Percentiles rank a stretch among this genome's conserved stretches.
Evolutionary conservation across 2,113 vertebrate species (phyloP).

Genomic region (Aldabrachelys gigantea): DNA sequence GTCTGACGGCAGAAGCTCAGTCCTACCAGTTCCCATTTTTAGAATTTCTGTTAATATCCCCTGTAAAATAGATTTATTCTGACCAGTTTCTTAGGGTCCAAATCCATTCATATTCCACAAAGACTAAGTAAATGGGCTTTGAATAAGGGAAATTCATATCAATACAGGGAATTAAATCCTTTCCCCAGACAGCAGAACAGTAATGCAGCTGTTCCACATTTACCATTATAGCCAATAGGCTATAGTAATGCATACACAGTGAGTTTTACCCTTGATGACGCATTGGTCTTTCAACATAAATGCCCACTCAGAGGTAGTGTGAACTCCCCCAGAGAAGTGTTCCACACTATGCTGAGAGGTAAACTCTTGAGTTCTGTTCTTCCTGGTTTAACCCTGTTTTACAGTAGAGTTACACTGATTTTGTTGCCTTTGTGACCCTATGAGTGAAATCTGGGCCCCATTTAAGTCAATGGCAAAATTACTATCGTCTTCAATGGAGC

Average conservation of each 20-base stretch:
- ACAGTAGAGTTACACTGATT: neutral
- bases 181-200: neutral
- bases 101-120: neutral
- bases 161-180: neutral
- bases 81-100: neutral
- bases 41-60: neutral
- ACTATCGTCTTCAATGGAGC: rapidly evolving
- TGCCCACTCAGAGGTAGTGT: neutral
- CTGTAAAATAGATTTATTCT: neutral
- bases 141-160: neutral
- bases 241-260: neutral
- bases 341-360: neutral
- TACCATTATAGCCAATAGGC: neutral
- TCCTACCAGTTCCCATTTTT: neutral
- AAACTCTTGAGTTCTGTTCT: neutral
- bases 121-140: neutral
- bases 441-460: neutral
- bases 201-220: neutral
- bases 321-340: neutral
- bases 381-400: neutral
- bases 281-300: neutral
- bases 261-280: neutral
- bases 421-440: neutral
- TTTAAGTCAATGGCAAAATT: neutral
- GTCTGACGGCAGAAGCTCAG: neutral